Base-by-base conservation (phyloP, 2,888 invertebrate species). In the Rhopalosiphum nymphaeae region DNA sequence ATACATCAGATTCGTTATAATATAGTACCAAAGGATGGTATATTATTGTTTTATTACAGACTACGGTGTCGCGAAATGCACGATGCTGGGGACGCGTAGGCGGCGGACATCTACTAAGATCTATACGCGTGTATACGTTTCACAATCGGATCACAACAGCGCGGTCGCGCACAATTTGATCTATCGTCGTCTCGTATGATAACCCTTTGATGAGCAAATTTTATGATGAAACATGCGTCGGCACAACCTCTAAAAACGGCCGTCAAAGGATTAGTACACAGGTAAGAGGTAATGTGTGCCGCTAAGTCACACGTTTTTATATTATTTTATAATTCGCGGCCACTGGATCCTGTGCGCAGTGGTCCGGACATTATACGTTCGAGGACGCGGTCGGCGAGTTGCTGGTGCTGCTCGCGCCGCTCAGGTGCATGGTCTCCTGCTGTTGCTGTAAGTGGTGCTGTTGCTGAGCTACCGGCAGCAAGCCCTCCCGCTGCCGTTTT, bases 401-500 rank as follows among this genome's bases (percentile, higher is more conserved):
- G 46, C 95, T 95, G 57, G 95, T 95, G 49, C 95, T 95, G 93
- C 95, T 95, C 86, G 92, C 78, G 3, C 94, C 94, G 46, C 93
- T 93, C 95, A 95, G 44, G 95, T 95, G 94, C 95, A 95, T 95
- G 95, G 95, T 95, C 95, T 95, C 88, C 94, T 95, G 91, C 93
- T 94, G 94, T 94, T 93, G 94, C 29, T 90, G 78, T 36, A 78
- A 36, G 36, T 78, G 78, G 36, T 78, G 78, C 95, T 95, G 95
- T 94, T 93, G 93, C 85, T 94, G 93, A 94, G 92, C 94, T 49
- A 85, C 89, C 94, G 42, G 96, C 95, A 95, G 96, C 96, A 95
- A 95, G 96, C 98, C 98, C 95, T 99, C 99, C 96, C 99, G 99
- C 97, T 99, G 98, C 95, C 99, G 97, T 96, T 99, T 99, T 97